Evolutionary conservation across 2,797 vertebrate species (phyloP).

Genomic region (Acanthurus tractus): DNA sequence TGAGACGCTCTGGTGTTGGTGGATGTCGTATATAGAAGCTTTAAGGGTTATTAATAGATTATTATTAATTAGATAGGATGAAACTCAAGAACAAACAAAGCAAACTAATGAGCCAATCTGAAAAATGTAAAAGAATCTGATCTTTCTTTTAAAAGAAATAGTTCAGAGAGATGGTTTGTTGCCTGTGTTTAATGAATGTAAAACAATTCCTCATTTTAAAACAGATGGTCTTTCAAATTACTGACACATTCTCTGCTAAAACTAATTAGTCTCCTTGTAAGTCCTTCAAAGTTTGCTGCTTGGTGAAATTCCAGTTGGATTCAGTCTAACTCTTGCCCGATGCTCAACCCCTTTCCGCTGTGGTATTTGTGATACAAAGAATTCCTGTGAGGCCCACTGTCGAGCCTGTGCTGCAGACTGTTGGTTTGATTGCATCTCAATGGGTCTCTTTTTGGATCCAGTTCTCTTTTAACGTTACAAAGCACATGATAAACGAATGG

Average conservation of each 20-base stretch:
- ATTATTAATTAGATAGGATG: background rate
- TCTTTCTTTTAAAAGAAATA: constrained; percentile 27
- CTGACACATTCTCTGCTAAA: constrained; percentile 43
- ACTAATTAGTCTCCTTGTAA: constrained; percentile 60
- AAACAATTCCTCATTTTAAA: constrained; percentile 42
- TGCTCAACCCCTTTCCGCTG: constrained; percentile 33
- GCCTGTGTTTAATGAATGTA: background rate
- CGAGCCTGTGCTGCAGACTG: constrained; percentile 60
- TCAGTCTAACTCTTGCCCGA: constrained; percentile 42
- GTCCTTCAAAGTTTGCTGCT: constrained; percentile 60
- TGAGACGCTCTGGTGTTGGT: too few species aligned
- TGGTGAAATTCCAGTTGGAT: constrained; percentile 65
- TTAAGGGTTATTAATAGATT: background rate
- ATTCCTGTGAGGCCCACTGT: constrained; percentile 63
- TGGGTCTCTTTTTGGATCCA: constrained; percentile 63
- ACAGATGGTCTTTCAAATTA: constrained; percentile 66
- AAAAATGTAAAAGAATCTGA: constrained; percentile 11
- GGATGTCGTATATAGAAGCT: background rate
- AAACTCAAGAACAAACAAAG: constrained; percentile 4
- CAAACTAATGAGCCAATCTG: constrained; percentile 13
- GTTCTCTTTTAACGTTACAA: constrained; percentile 62
- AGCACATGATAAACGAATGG: constrained; percentile 50
- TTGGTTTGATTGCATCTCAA: constrained; percentile 71
- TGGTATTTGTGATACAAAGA: constrained; percentile 46
- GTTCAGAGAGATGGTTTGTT: constrained; percentile 20